Evolutionary conservation across 2,888 invertebrate genomes (phyloP).

Genomic region (Therioaphis trifolii): DNA sequence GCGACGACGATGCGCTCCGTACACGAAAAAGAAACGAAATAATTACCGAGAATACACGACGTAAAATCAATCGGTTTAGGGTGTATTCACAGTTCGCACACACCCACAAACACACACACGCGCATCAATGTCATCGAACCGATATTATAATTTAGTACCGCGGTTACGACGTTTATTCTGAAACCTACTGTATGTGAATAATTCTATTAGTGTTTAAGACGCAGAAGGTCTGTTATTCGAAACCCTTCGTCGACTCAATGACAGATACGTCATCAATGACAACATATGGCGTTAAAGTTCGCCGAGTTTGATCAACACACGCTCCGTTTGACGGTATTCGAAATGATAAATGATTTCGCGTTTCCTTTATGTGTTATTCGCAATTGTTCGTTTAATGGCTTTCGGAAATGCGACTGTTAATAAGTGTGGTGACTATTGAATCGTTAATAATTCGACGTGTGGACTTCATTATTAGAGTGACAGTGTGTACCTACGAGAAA

Average conservation of each 20-base stretch:
- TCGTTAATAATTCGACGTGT: background rate
- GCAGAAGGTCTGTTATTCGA: background rate
- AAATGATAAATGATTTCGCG: slow-evolving; percentile 11
- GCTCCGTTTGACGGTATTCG: background rate
- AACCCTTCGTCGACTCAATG: background rate
- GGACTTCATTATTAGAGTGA: too few relatives aligned
- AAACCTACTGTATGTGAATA: background rate
- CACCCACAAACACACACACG: too few relatives aligned
- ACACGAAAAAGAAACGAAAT: too few relatives aligned
- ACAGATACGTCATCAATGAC: slow-evolving; percentile 9
- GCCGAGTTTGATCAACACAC: background rate
- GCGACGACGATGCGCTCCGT: too few relatives aligned
- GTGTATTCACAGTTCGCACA: too few relatives aligned
- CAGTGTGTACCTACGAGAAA: too few relatives aligned
- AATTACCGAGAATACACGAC: too few relatives aligned
- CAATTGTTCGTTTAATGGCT: slow-evolving; percentile 26
- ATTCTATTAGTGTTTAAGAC: slow-evolving; percentile 7
- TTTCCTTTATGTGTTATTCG: background rate
- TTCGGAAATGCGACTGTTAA: background rate
- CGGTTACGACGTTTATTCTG: background rate
- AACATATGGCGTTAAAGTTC: background rate
- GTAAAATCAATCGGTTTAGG: too few relatives aligned
- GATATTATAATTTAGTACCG: too few relatives aligned
- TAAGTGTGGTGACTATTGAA: background rate
- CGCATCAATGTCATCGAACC: too few relatives aligned